Conservation (phyloP, 1,140 invertebrate genomes). For the Heterodera carotae region DNA sequence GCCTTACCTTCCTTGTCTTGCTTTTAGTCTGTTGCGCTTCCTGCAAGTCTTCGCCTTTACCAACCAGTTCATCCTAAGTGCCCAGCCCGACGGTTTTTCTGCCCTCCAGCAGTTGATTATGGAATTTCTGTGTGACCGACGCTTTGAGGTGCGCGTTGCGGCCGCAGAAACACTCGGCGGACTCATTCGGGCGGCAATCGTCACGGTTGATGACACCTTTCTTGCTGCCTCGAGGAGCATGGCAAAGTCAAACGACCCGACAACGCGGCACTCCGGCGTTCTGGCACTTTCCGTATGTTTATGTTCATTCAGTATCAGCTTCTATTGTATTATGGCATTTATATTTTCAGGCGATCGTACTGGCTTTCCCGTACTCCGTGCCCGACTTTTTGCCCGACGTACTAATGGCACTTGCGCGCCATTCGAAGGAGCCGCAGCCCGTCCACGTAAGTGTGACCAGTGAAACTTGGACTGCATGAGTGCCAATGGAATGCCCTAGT, state of each 20-base stretch:
- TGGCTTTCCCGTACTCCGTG: constrained; percentile 85
- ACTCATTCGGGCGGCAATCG: constrained; percentile 14
- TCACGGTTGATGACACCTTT: constrained; percentile 45
- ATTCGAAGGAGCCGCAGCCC: constrained; percentile 79
- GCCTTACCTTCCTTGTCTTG: background rate
- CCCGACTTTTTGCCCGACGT: constrained; percentile 81
- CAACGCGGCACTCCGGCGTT: constrained; percentile 77
- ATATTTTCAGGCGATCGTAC: constrained; percentile 71
- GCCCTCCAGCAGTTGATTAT: constrained; percentile 59
- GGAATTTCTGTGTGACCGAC: constrained; percentile 47
- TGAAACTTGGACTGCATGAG: background rate
- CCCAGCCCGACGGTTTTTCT: constrained; percentile 68
- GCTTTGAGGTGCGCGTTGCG: constrained; percentile 72
- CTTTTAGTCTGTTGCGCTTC: constrained; percentile 73
- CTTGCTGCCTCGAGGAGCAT: constrained; percentile 62
- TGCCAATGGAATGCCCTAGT: constrained; percentile 28
- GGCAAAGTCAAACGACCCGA: constrained; percentile 64
- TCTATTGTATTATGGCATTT: too few relatives aligned
- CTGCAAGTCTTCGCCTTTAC: constrained; percentile 81
- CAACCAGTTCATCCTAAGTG: constrained; percentile 77
- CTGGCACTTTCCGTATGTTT: constrained; percentile 73
- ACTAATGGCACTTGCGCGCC: constrained; percentile 77
- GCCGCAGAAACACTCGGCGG: constrained; percentile 72
- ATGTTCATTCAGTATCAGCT: too few relatives aligned
- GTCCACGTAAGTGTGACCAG: constrained; percentile 75